These are phyloP conservation scores for Parauchenoglanis ngamensis DNA, from an alignment of 2,797 vertebrate species.

Conservation along the genomic window DNA sequence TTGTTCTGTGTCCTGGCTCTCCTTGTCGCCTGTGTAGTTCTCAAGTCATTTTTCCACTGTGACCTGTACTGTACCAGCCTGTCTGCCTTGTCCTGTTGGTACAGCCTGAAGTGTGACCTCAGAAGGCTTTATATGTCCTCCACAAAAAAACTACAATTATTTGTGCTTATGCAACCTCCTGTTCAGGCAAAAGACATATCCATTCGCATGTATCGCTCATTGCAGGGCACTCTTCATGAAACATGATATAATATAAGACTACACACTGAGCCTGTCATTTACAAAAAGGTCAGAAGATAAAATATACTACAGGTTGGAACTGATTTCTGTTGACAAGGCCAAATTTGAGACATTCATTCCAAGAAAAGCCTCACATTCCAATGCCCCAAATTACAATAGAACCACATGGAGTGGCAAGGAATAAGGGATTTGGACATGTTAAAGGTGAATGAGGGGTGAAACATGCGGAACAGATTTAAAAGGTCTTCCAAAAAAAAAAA, in stretches of 20 bases:
- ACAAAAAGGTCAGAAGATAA: constrained; percentile 6
- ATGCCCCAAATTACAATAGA: constrained; percentile 45
- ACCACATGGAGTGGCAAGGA: constrained; percentile 22
- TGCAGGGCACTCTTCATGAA: neutral
- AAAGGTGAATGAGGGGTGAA: constrained; percentile 47
- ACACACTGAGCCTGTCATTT: neutral
- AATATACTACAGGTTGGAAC: constrained; percentile 3
- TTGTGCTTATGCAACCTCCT: constrained; percentile 1
- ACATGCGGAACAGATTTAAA: constrained; percentile 11
- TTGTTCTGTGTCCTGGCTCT: constrained; percentile 58
- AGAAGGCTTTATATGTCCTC: neutral
- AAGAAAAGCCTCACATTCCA: constrained; percentile 44
- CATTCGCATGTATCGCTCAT: neutral
- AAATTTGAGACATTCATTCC: constrained; percentile 32
- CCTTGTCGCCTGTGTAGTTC: constrained; percentile 12
- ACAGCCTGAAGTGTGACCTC: neutral
- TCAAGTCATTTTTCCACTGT: constrained; percentile 24
- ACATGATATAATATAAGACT: neutral
- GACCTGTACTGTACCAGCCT: constrained; percentile 29
- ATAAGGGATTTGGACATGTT: constrained; percentile 33
- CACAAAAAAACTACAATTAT: neutral
- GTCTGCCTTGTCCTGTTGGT: neutral
- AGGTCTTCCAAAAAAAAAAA: neutral
- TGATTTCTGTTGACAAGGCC: neutral
- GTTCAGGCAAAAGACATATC: neutral